Percentiles rank a stretch among this genome's conserved stretches.
Conservation (phyloP, 2,888 invertebrate genomes). For the Lasioglossum leucozonium region DNA sequence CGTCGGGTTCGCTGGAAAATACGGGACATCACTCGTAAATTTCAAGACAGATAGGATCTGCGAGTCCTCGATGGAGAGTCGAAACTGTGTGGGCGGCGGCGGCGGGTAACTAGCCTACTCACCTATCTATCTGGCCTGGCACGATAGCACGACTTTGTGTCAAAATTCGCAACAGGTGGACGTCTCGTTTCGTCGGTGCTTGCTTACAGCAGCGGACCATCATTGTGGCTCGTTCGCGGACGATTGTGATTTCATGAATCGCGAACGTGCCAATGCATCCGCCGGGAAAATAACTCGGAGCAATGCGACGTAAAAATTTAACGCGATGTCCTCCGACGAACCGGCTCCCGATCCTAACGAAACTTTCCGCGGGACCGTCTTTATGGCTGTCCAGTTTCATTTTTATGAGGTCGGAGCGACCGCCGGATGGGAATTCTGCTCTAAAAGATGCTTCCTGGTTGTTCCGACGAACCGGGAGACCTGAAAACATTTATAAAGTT, state of each 20-base stretch:
- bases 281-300: constrained; percentile 12
- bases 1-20: constrained; percentile 37
- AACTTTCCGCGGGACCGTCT: background rate
- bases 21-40: constrained; percentile 49
- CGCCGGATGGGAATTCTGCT: background rate
- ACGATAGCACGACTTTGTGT: constrained; percentile 65
- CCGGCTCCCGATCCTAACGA: background rate
- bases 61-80: constrained; percentile 5
- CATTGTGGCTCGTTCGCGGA: constrained; percentile 54
- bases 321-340: background rate
- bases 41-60: constrained; percentile 45
- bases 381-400: background rate
- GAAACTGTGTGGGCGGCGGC: constrained; percentile 26
- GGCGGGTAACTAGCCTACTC: constrained; percentile 35
- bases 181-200: constrained; percentile 71
- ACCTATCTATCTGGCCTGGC: constrained; percentile 56
- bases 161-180: constrained; percentile 81
- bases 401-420: background rate
- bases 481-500: background rate
- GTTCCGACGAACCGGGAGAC: background rate
- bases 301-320: constrained; percentile 22
- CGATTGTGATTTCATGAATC: constrained; percentile 71
- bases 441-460: background rate
- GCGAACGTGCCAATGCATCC: constrained; percentile 41
- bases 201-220: constrained; percentile 48